Evolutionary conservation across 1,140 invertebrate species (phyloP), one percentile per base, ranked within the genome.

Genomic region (Papilio glaucus): DNA sequence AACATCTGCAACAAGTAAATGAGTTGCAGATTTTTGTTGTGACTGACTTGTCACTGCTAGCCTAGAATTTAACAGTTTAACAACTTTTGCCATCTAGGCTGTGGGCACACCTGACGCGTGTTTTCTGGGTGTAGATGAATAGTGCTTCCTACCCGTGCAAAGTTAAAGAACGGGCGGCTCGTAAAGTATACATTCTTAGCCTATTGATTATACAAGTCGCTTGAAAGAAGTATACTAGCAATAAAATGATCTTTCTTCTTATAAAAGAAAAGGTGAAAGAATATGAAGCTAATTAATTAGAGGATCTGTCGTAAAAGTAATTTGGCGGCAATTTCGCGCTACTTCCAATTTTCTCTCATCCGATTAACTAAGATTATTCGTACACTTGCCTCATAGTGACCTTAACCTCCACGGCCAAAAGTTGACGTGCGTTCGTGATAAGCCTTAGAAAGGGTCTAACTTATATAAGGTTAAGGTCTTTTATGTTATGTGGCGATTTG

Each of bases 331-430:
- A 68, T 68, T 68, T 68, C 63, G 26, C 41, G 63, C 39, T 45
- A 26, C 63, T 68, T 68, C 63, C 39, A 68, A 68, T 68, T 68
- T 68, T 68, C 63, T 41, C 41, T 68, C 21, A 68, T 68, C 63
- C 63, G 41, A 68, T 68, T 68, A 68, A 45, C 6, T 45, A 29
- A 68, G 63, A 41, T 68, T 68, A 45, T 45, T 42, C 38, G 63
- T 42, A 68, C 45, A 68, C 63, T 68, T 68, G 63, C 18, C 24
- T 26, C 10, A 10, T 13, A 68, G 37, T 67, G 63, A 67, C 63
- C 63, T 68, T 68, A 29, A 45, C 63, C 63, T 68, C 63, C 21
- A 24, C 21, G 18, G 63, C 12, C 41, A 26, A 42, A 26, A 6
- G 18, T n/a, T 39, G 21, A 26, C n/a, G 62, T 29, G 63, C 29